Evolutionary conservation across 2,888 invertebrate genomes (phyloP).

Genomic region (Acanthoscelides obtectus): DNA sequence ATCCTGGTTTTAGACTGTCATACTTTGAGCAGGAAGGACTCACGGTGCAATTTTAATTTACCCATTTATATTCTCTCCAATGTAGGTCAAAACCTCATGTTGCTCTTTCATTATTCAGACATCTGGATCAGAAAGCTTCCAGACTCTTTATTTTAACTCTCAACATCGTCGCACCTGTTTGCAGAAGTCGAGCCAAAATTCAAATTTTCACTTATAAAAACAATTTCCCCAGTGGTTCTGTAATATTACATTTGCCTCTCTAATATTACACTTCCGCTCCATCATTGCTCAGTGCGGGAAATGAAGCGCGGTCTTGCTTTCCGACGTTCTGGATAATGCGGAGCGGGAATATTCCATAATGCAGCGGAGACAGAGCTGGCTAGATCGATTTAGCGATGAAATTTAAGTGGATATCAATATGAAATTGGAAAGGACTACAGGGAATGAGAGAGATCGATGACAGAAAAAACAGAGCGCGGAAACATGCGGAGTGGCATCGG

Average conservation of each 20-base stretch:
- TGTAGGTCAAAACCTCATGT: background rate
- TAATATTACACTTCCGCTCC: background rate
- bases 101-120: background rate
- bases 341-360: background rate
- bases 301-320: too few relatives aligned
- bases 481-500: too few relatives aligned
- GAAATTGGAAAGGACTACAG: background rate
- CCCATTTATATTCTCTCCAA: background rate
- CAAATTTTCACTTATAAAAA: background rate
- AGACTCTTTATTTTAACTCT: background rate
- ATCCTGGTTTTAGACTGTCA: too few relatives aligned
- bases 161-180: background rate
- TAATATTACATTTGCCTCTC: background rate
- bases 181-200: background rate
- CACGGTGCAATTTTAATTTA: too few relatives aligned
- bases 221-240: background rate
- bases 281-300: background rate
- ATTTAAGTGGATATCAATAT: background rate
- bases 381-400: background rate
- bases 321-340: background rate
- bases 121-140: background rate
- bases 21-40: too few relatives aligned
- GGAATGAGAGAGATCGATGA: background rate
- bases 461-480: background rate
- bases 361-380: background rate